phyloP scores from a whole-genome alignment of 2,113 vertebrate genomes.

The Numida meleagris region DNA sequence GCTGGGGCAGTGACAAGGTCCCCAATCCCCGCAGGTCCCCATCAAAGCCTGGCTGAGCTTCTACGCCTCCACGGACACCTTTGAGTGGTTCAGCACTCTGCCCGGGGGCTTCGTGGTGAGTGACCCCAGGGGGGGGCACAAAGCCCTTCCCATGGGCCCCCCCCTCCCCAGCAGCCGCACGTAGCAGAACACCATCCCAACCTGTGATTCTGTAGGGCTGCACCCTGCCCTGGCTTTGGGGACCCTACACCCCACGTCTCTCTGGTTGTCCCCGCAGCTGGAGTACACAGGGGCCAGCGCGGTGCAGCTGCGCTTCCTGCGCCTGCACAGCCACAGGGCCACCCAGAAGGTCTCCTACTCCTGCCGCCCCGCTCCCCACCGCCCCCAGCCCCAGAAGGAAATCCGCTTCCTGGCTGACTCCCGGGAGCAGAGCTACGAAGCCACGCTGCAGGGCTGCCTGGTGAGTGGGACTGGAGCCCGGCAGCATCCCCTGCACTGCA shows the following conservation, averaged over 20 bases:
- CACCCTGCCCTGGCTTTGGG: rapidly evolving
- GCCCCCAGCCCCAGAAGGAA: constrained; percentile 48
- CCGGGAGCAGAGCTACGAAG: constrained; percentile 79
- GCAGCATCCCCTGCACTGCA: rapidly evolving
- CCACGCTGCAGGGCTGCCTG: constrained; percentile 81
- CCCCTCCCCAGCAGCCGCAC: too few species aligned
- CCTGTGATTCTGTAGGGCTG: background rate
- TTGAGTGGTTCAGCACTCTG: constrained; percentile 86
- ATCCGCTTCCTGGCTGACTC: constrained; percentile 84
- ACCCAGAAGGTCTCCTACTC: constrained; percentile 83
- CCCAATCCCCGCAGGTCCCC: constrained; percentile 72
- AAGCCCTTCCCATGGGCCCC: background rate
- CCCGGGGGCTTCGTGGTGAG: constrained; percentile 84
- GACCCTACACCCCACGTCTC: rapidly evolving
- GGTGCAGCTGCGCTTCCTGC: constrained; percentile 89
- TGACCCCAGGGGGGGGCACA: rapidly evolving
- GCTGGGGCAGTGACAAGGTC: background rate
- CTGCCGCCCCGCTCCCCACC: constrained; percentile 69
- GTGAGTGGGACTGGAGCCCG: constrained; percentile 60
- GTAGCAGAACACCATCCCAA: rapidly evolving
- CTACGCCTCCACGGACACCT: constrained; percentile 64
- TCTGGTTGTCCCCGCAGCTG: constrained; percentile 71
- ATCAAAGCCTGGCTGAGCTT: constrained; percentile 84
- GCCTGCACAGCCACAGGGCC: constrained; percentile 82
- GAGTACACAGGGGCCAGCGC: constrained; percentile 79